phyloP scores from a whole-genome alignment of 2,888 invertebrate genomes.

The Habrosyne pyritoides region DNA sequence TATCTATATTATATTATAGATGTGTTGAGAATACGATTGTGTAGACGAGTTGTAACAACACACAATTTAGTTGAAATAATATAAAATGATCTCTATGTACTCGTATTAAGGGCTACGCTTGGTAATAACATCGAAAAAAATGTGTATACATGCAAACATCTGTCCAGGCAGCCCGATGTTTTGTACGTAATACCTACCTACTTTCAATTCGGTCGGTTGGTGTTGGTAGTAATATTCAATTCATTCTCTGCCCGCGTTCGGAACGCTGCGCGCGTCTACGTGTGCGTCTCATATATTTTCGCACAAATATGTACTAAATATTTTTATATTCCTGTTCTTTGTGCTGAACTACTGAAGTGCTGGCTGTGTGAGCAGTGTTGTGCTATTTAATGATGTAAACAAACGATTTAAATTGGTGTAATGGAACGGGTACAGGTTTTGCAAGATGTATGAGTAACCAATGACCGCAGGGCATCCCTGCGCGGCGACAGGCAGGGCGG shows the following conservation, averaged over 20 bases:
- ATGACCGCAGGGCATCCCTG: slow-evolving; percentile 73
- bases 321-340: slow-evolving; percentile 29
- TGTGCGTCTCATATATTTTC: slow-evolving; percentile 36
- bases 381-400: slow-evolving; percentile 54
- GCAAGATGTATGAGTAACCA: slow-evolving; percentile 73
- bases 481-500: slow-evolving; percentile 47
- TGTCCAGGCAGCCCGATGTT: slow-evolving; percentile 53
- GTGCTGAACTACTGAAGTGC: slow-evolving; percentile 29
- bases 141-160: slow-evolving; percentile 40
- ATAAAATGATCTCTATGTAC: slow-evolving; percentile 18
- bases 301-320: slow-evolving; percentile 34
- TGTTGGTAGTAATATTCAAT: slow-evolving; percentile 57
- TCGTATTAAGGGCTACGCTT: slow-evolving; percentile 16
- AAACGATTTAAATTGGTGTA: slow-evolving; percentile 47
- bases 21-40: slow-evolving; percentile 5
- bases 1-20: slow-evolving; percentile 11
- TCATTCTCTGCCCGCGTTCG: slow-evolving; percentile 62
- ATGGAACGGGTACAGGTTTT: slow-evolving; percentile 62
- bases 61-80: slow-evolving; percentile 12
- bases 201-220: slow-evolving; percentile 52
- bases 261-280: slow-evolving; percentile 52
- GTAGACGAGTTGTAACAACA: slow-evolving; percentile 12
- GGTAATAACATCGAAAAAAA: slow-evolving; percentile 7
- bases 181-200: slow-evolving; percentile 55
- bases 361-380: slow-evolving; percentile 44